phyloP scores from a whole-genome alignment of 2,888 invertebrate genomes.

The Caenorhabditis sp. region DNA sequence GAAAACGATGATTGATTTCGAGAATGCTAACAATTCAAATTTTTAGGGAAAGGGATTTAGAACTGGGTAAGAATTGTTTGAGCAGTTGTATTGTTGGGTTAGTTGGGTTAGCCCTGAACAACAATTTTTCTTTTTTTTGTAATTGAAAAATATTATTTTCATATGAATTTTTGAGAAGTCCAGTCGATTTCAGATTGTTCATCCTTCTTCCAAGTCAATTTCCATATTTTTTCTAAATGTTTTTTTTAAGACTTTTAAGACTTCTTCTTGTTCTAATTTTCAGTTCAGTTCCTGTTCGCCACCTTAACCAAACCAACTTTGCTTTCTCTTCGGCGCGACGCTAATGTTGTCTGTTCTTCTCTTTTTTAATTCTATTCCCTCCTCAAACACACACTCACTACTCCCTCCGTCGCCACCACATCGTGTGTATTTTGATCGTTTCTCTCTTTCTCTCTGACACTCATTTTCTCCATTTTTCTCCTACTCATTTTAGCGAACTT shows the following conservation, averaged over 20 bases:
- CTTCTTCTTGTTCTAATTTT: not conserved
- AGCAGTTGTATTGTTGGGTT: no score
- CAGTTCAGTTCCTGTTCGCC: not conserved
- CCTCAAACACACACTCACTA: slow-evolving; percentile 6
- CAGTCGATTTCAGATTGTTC: not conserved
- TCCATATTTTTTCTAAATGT: no score
- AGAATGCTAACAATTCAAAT: no score
- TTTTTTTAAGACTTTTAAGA: not conserved
- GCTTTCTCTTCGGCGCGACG: not conserved
- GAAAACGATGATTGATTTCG: no score
- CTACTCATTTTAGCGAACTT: not conserved
- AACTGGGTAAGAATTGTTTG: not conserved
- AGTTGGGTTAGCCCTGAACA: no score
- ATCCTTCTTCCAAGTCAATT: not conserved
- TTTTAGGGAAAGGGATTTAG: no score
- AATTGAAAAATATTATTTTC: no score
- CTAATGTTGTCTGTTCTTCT: not conserved
- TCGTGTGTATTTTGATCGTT: slow-evolving; percentile 13
- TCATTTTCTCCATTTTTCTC: not conserved
- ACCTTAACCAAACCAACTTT: not conserved
- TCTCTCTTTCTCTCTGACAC: slow-evolving; percentile 22
- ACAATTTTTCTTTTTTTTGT: no score
- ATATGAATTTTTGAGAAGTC: not conserved
- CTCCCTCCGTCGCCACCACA: slow-evolving; percentile 3
- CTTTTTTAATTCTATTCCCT: not conserved